Conservation (phyloP, 2,888 invertebrate species). For the Glyphotaelius pellucidus region DNA sequence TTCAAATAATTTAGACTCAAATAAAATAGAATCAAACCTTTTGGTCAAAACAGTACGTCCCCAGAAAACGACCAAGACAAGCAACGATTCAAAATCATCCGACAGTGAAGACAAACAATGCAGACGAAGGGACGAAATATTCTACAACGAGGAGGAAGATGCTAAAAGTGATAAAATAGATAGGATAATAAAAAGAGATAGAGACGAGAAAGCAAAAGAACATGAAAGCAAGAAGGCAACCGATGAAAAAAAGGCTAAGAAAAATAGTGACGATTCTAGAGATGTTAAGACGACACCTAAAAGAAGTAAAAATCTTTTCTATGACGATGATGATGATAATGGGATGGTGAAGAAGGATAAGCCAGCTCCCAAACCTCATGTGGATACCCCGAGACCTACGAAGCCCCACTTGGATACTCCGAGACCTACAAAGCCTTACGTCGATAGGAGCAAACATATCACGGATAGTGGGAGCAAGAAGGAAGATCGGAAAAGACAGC, state of each 20-base stretch:
- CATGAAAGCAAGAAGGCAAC: constrained; percentile 59
- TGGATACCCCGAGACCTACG: background rate
- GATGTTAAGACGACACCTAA: constrained; percentile 37
- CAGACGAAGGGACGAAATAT: constrained; percentile 72
- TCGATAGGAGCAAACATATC: background rate
- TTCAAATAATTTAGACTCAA: constrained; percentile 71
- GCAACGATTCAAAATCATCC: constrained; percentile 30
- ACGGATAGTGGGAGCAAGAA: constrained; percentile 3
- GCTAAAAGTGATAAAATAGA: constrained; percentile 73
- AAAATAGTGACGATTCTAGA: constrained; percentile 21
- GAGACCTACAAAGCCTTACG: background rate
- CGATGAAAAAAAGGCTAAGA: constrained; percentile 25
- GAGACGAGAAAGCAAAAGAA: constrained; percentile 68
- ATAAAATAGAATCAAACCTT: constrained; percentile 68
- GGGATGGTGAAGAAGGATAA: background rate
- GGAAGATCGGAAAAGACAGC: constrained; percentile 8
- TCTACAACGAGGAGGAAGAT: constrained; percentile 76
- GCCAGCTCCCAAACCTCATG: background rate
- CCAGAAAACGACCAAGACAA: constrained; percentile 39
- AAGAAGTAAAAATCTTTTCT: constrained; percentile 23
- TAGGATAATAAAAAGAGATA: constrained; percentile 71
- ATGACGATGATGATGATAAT: background rate
- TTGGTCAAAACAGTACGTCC: constrained; percentile 70
- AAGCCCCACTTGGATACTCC: background rate
- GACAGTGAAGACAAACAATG: constrained; percentile 60